Base-by-base conservation (phyloP, 2,797 vertebrate genomes). In the Allobates femoralis region DNA sequence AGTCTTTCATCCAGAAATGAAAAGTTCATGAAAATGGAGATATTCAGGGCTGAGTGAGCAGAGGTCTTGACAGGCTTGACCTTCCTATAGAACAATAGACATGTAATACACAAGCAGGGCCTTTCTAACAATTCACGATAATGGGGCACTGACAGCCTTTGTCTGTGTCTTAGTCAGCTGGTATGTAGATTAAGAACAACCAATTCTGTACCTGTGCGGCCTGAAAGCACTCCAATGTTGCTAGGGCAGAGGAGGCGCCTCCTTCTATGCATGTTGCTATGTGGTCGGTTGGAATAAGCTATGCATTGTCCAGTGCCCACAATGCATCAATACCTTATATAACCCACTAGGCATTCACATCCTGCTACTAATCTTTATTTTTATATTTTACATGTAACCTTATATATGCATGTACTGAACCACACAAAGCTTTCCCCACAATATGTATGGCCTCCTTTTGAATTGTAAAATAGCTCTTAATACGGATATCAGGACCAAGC, bases 1-100 rank as follows among this genome's bases (percentile, higher is more conserved):
- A 90, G 86, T 83, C 91, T 91, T 92, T 91, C 88, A 90, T 78
- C 81, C 2, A 23, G 28, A 89, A 92, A 88, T 91, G 86, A 92
- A 91, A 93, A 90, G 79, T 85, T 91, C 64, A 89, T 69, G 62
- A 90, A 94, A 93, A 92, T 86, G 90, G 89, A 93, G 91, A 91
- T 89, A 88, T 91, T 91, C 71, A 89, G 79, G 89, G 85, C 87
- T 87, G 62, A 90, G 90, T 84, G 84, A 91, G 90, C 89, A 90
- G 86, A 89, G 90, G 90, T 88, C 90, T 89, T 89, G 83, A 88
- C 58, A 89, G 86, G 90, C 85, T 87, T 91, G 91, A 92, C 90
- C 90, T 86, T 85, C 85, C 89, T 30, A 79, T 75, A 83, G 64
- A 93, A 92, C 90, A 92, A 93, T 67, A 81, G 79, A 66, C 69